phyloP scores from a whole-genome alignment of 2,113 vertebrate species.

The Thinocorus orbignyianus region DNA sequence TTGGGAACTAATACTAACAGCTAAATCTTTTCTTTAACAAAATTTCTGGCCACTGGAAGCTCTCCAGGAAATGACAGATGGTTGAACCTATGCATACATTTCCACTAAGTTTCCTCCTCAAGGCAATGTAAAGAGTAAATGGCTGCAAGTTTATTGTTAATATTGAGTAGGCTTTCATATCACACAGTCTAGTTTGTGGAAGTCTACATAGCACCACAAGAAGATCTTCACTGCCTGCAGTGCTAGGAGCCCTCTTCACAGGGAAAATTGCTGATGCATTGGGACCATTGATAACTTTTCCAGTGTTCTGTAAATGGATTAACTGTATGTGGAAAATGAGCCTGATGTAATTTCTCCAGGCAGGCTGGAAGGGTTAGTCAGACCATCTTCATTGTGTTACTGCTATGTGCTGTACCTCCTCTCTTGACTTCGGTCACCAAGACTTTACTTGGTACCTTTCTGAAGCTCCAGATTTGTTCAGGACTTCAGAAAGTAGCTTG shows the following conservation, averaged over 20 bases:
- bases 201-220: not conserved
- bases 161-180: not conserved
- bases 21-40: not conserved
- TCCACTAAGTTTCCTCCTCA: not conserved
- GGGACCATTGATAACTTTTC: not conserved
- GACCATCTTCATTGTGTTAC: not conserved
- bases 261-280: not conserved
- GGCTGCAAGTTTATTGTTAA: not conserved
- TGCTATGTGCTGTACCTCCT: not conserved
- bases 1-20: not conserved
- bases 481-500: not conserved
- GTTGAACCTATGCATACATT: not conserved
- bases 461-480: not conserved
- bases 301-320: not conserved
- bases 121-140: not conserved
- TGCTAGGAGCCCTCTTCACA: not conserved
- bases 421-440: not conserved
- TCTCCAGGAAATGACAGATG: not conserved
- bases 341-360: not conserved
- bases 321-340: not conserved
- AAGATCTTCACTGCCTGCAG: not conserved
- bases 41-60: not conserved
- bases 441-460: not conserved
- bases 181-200: not conserved
- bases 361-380: not conserved